Percentiles rank a stretch among this genome's conserved stretches.
These are phyloP conservation scores for Electrona antarctica DNA, from an alignment of 2,113 vertebrate species.

Conservation along the genomic window DNA sequence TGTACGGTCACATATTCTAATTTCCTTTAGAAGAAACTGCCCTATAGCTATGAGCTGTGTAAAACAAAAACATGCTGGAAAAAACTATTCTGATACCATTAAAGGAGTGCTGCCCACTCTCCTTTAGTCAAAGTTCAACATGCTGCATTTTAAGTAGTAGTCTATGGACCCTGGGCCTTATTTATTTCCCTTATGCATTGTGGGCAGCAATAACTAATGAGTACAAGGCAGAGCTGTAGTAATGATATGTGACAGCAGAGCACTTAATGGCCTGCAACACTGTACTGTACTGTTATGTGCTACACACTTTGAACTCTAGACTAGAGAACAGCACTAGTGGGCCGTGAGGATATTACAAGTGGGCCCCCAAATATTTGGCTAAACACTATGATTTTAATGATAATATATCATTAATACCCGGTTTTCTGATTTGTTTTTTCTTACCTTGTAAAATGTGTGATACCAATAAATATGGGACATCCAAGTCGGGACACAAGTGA, in stretches of 20 bases:
- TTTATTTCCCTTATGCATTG: conserved; percentile 49
- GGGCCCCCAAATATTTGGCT: too few species aligned
- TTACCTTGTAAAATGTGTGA: too few species aligned
- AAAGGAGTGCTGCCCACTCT: neutral
- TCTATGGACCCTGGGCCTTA: conserved; percentile 18
- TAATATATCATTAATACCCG: too few species aligned
- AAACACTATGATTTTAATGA: too few species aligned
- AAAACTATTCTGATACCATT: neutral
- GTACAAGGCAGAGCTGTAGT: conserved; percentile 37
- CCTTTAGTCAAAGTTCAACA: neutral
- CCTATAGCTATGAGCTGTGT: neutral
- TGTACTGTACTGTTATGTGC: too few species aligned
- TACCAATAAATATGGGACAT: too few species aligned
- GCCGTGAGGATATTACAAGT: too few species aligned
- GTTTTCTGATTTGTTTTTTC: too few species aligned
- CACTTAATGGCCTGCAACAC: too few species aligned
- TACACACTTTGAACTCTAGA: too few species aligned
- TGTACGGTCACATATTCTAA: neutral
- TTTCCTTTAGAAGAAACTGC: neutral
- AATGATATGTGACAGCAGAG: conserved; percentile 61
- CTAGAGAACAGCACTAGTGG: too few species aligned
- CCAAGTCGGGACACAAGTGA: too few species aligned
- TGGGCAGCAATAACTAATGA: conserved; percentile 42
- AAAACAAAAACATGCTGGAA: neutral
- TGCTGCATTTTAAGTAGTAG: neutral